Evolutionary conservation across 2,797 vertebrate genomes (phyloP).

Genomic region (Cyprinodon diabolis): DNA sequence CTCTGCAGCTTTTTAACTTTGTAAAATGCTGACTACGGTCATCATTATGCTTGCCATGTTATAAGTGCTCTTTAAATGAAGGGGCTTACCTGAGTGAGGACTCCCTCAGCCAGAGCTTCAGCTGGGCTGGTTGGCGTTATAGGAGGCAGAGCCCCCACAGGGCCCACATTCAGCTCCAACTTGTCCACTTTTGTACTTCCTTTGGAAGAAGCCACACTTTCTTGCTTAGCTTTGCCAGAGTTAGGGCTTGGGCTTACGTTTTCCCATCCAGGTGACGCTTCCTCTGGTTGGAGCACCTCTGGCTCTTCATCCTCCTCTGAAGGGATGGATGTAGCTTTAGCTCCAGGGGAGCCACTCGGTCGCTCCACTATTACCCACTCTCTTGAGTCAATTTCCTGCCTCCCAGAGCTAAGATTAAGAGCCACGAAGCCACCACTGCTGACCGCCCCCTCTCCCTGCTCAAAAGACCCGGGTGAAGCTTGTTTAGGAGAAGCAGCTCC

Average conservation of each 20-base stretch:
- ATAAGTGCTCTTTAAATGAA: constrained; percentile 21
- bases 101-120: constrained; percentile 93
- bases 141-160: constrained; percentile 80
- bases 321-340: constrained; percentile 87
- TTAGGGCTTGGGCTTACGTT: constrained; percentile 52
- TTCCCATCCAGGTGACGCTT: constrained; percentile 73
- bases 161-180: constrained; percentile 86
- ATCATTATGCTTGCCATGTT: constrained; percentile 59
- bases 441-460: constrained; percentile 87
- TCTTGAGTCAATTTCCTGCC: constrained; percentile 91
- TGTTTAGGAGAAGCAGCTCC: constrained; percentile 86
- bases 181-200: constrained; percentile 81
- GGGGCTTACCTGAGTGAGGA: constrained; percentile 91
- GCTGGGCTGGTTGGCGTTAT: constrained; percentile 92
- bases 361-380: constrained; percentile 98
- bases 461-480: constrained; percentile 85
- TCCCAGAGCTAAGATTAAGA: constrained; percentile 93
- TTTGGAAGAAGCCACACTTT: constrained; percentile 56
- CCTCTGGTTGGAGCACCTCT: constrained; percentile 68
- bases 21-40: constrained; percentile 72
- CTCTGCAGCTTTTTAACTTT: constrained; percentile 70
- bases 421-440: constrained; percentile 93
- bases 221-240: constrained; percentile 56
- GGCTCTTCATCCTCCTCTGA: constrained; percentile 88
- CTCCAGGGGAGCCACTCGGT: constrained; percentile 81